phyloP scores from a whole-genome alignment of 2,113 vertebrate genomes.

The Zingel zingel region DNA sequence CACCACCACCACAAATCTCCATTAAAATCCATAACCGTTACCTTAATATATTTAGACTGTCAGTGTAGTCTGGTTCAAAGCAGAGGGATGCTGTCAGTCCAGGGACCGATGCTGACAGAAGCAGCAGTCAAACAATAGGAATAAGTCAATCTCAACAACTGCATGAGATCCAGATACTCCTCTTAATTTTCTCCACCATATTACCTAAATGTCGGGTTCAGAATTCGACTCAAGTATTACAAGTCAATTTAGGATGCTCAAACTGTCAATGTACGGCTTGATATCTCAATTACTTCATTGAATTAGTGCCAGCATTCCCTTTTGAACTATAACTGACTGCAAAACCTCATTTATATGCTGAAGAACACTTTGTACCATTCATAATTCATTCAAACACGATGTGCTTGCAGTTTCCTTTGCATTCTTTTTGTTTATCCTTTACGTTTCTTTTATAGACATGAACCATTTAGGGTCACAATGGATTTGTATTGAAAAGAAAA shows the following conservation, averaged over 20 bases:
- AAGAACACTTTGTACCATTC: constrained; percentile 31
- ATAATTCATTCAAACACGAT: constrained; percentile 47
- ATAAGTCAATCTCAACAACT: not conserved
- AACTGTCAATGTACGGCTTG: constrained; percentile 26
- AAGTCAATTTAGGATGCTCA: constrained; percentile 33
- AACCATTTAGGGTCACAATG: not conserved
- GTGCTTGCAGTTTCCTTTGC: not conserved
- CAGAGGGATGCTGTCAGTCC: not conserved
- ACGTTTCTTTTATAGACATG: constrained; percentile 17
- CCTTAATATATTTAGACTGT: not conserved
- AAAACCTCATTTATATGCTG: constrained; percentile 33
- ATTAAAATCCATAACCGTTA: not conserved
- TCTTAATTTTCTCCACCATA: constrained; percentile 7
- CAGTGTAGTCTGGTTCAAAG: constrained; percentile 8
- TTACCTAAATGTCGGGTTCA: not conserved
- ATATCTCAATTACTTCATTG: constrained; percentile 49
- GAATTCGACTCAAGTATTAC: constrained; percentile 32
- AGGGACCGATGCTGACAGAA: not conserved
- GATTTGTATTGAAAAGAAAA: too few relatives aligned
- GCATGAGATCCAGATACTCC: not conserved
- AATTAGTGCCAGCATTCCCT: constrained; percentile 34
- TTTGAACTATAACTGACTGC: constrained; percentile 28
- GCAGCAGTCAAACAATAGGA: constrained; percentile 3
- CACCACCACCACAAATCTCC: not conserved
- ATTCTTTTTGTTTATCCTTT: constrained; percentile 33